A percentile compares a stretch with the other conserved stretches of the same genome.
Conservation (phyloP, 2,113 vertebrate species). For the Mastomys coucha region DNA sequence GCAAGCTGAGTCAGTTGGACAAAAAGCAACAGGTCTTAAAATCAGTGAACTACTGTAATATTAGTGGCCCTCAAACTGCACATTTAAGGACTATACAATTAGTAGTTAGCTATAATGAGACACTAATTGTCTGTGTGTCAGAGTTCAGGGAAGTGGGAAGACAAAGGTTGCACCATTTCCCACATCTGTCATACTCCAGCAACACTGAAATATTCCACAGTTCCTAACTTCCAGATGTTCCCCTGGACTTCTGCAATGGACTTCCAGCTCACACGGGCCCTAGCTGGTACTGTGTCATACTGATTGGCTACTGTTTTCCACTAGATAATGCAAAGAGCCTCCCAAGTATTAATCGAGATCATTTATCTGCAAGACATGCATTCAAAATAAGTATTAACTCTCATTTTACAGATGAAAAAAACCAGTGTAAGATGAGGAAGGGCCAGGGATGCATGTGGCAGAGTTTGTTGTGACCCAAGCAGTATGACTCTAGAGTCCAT, state of each 20-base stretch:
- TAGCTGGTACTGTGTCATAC: not conserved
- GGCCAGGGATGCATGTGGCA: not conserved
- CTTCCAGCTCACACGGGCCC: not conserved
- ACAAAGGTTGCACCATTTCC: not conserved
- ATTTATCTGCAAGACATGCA: not conserved
- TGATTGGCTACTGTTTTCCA: no score
- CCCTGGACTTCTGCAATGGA: not conserved
- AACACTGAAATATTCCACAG: constrained; percentile 23
- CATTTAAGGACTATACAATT: constrained; percentile 32
- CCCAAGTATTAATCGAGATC: not conserved
- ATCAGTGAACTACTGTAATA: constrained; percentile 45
- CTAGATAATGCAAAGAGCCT: not conserved
- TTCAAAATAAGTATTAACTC: not conserved
- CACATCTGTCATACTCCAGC: not conserved
- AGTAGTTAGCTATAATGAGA: constrained; percentile 55
- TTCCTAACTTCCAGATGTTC: constrained; percentile 23
- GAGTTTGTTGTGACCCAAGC: not conserved
- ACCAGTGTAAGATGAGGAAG: not conserved
- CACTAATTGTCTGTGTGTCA: constrained; percentile 46
- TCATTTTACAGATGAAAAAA: constrained; percentile 46
- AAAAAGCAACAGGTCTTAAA: constrained; percentile 35
- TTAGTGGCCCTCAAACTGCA: constrained; percentile 1
- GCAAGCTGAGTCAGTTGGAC: constrained; percentile 53
- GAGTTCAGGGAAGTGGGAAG: constrained; percentile 37
- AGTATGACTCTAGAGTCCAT: not conserved